A percentile compares a stretch with the other conserved stretches of the same genome.
phyloP scores from a whole-genome alignment of 2,113 vertebrate species.

The Chauna torquata region DNA sequence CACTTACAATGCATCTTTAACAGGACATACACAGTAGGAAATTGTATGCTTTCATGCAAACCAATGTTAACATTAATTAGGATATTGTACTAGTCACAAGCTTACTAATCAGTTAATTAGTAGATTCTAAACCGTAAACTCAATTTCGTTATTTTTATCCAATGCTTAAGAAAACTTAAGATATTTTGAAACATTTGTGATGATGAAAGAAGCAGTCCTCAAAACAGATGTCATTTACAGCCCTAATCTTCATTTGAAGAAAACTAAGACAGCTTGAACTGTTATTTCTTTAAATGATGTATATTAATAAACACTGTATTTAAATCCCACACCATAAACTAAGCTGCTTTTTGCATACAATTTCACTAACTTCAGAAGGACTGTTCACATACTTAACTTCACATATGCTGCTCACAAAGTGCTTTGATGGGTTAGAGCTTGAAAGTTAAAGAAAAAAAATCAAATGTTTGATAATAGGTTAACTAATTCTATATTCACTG shows the following conservation, averaged over 20 bases:
- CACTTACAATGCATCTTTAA: neutral
- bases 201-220: neutral
- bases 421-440: neutral
- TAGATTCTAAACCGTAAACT: neutral
- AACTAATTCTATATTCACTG: neutral
- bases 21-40: neutral
- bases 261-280: neutral
- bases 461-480: neutral
- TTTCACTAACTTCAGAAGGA: neutral
- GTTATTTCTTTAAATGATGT: neutral
- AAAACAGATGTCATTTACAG: neutral
- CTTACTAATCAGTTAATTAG: neutral
- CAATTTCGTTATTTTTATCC: neutral
- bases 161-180: neutral
- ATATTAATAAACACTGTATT: neutral
- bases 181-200: neutral
- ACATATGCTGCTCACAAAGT: neutral
- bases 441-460: neutral
- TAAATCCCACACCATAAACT: neutral
- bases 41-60: neutral
- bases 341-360: neutral
- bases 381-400: neutral
- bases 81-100: neutral
- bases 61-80: neutral
- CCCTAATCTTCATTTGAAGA: neutral